These are phyloP conservation scores for Synanthedon tipuliformis DNA, from an alignment of 2,888 invertebrate species.

Conservation along the genomic window DNA sequence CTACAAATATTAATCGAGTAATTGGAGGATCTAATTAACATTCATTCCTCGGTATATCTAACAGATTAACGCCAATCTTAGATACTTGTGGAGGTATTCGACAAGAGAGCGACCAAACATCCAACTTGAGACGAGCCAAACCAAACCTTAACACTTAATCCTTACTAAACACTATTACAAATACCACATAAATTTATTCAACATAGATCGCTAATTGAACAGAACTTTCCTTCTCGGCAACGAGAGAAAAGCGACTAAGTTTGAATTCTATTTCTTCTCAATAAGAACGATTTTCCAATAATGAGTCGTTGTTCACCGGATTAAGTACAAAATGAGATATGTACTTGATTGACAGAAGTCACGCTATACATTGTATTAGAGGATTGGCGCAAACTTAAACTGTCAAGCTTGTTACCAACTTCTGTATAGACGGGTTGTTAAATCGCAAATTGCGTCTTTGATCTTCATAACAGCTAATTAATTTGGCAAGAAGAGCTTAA, in stretches of 20 bases:
- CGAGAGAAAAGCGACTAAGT: slow-evolving; percentile 8
- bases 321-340: slow-evolving; percentile 33
- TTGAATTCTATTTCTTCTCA: slow-evolving; percentile 13
- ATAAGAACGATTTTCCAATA: slow-evolving; percentile 19
- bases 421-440: slow-evolving; percentile 24
- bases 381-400: slow-evolving; percentile 48
- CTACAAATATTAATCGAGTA: neutral
- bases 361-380: slow-evolving; percentile 38
- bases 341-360: slow-evolving; percentile 50
- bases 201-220: slow-evolving; percentile 49
- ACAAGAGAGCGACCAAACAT: slow-evolving; percentile 35
- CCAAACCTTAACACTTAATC: slow-evolving; percentile 41
- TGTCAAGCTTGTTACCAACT: slow-evolving; percentile 36
- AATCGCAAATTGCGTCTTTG: slow-evolving; percentile 49
- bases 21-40: slow-evolving; percentile 44
- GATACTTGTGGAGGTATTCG: slow-evolving; percentile 21
- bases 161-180: slow-evolving; percentile 55
- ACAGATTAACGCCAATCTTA: slow-evolving; percentile 55
- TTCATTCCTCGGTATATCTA: slow-evolving; percentile 43
- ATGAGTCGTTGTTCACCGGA: slow-evolving; percentile 9
- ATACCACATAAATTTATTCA: slow-evolving; percentile 54
- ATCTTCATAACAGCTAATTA: slow-evolving; percentile 61
- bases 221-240: slow-evolving; percentile 31
- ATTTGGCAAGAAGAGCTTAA: slow-evolving; percentile 52
- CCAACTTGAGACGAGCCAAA: slow-evolving; percentile 25